phyloP scores from a whole-genome alignment of 2,797 vertebrate genomes.

The Eulemur albifrons region DNA sequence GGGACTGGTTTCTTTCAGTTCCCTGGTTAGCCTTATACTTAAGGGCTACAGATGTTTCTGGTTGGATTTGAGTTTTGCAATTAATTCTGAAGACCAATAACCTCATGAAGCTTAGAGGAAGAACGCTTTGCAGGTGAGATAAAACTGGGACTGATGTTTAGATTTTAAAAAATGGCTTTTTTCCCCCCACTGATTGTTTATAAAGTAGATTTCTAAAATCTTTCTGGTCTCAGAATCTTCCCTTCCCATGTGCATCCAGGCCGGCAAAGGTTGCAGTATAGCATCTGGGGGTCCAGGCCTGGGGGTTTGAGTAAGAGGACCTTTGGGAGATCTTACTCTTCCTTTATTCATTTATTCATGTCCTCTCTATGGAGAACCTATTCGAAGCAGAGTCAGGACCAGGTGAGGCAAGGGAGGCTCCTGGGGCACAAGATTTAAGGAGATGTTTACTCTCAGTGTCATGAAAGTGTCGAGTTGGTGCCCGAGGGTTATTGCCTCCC shows the following conservation, averaged over 20 bases:
- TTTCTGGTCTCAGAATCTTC: slow-evolving; percentile 30
- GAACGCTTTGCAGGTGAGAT: slow-evolving; percentile 29
- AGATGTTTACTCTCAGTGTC: not conserved
- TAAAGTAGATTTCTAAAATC: slow-evolving; percentile 6
- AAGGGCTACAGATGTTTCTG: slow-evolving; percentile 35
- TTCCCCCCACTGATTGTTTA: not conserved
- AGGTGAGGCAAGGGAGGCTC: not conserved
- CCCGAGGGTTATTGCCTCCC: not conserved
- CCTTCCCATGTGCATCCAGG: not conserved
- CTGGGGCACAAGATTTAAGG: not conserved
- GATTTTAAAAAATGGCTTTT: not conserved
- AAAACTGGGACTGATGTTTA: not conserved
- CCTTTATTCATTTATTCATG: not conserved
- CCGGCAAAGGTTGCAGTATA: not conserved
- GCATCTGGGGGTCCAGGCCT: not conserved
- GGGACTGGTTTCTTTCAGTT: slow-evolving; percentile 13
- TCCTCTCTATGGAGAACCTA: not conserved
- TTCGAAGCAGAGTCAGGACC: not conserved
- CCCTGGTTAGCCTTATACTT: slow-evolving; percentile 34
- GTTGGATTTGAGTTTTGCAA: slow-evolving; percentile 43
- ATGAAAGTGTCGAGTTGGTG: not conserved
- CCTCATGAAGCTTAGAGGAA: not conserved
- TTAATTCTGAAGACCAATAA: slow-evolving; percentile 49
- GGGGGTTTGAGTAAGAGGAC: not conserved
- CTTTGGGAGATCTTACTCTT: not conserved